Conservation (phyloP, 2,888 invertebrate species). For the Panzeria rudis region DNA sequence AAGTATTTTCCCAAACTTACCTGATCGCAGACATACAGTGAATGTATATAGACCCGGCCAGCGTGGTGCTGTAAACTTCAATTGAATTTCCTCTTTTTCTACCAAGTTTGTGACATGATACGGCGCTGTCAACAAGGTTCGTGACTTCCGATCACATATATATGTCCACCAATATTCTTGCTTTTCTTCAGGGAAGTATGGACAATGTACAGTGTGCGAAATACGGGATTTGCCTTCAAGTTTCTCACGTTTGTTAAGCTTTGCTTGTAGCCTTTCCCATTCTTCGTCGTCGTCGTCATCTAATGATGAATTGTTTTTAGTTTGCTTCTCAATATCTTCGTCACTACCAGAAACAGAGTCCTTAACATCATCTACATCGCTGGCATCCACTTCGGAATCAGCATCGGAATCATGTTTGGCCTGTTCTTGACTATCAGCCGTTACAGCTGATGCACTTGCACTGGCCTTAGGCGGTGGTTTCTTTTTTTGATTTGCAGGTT, state of each 20-base stretch:
- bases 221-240: conserved; percentile 96
- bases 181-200: conserved; percentile 96
- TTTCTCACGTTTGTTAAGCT: conserved; percentile 93
- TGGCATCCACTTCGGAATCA: conserved; percentile 84
- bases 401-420: conserved; percentile 80
- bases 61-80: conserved; percentile 97
- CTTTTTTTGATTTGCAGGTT: conserved; percentile 81
- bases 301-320: conserved; percentile 84
- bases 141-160: conserved; percentile 97
- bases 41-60: conserved; percentile 97
- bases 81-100: conserved; percentile 94
- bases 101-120: conserved; percentile 97
- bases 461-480: conserved; percentile 81
- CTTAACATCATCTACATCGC: conserved; percentile 84
- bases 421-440: conserved; percentile 74
- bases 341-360: conserved; percentile 85
- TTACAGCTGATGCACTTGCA: conserved; percentile 77
- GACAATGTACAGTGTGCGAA: conserved; percentile 98
- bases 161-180: conserved; percentile 99
- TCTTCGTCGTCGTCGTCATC: conserved; percentile 92
- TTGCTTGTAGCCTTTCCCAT: conserved; percentile 95
- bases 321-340: conserved; percentile 86
- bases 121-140: conserved; percentile 95
- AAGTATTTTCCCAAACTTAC: conserved; percentile 78
- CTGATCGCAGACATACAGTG: conserved; percentile 95